Conservation (phyloP, 2,113 vertebrate species). For the Carassius gibelio region DNA sequence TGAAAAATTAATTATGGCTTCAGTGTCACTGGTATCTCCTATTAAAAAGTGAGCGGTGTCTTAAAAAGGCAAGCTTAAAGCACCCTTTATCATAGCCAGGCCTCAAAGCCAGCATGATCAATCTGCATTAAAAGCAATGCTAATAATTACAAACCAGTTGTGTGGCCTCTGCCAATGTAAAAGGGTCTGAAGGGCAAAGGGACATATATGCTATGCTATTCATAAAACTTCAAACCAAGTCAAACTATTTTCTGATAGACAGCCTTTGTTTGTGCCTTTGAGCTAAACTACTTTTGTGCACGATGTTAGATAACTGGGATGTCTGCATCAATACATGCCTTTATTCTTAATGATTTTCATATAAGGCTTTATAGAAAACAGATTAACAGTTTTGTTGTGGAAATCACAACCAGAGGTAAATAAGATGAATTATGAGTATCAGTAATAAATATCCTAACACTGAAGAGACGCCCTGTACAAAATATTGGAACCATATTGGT, state of each 20-base stretch:
- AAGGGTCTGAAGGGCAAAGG: not conserved
- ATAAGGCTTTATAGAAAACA: not conserved
- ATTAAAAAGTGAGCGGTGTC: conserved; percentile 45
- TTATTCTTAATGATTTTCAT: not conserved
- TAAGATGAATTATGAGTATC: not conserved
- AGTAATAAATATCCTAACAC: not conserved
- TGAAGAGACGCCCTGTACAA: not conserved
- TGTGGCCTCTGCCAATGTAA: not conserved
- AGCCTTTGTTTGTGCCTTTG: not conserved
- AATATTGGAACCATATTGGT: not conserved
- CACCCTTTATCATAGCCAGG: conserved; percentile 36
- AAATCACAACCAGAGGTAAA: not conserved
- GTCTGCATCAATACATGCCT: not conserved
- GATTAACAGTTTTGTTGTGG: not conserved
- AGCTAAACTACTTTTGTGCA: not conserved
- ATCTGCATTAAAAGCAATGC: conserved; percentile 18
- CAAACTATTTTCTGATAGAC: not conserved
- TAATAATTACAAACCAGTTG: conserved; percentile 18
- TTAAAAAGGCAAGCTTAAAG: conserved; percentile 45
- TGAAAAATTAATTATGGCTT: conserved; percentile 74
- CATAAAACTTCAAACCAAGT: conserved; percentile 5
- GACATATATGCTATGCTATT: not conserved
- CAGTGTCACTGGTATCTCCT: conserved; percentile 47
- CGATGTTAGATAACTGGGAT: not conserved
- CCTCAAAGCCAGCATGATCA: not conserved